phyloP scores from a whole-genome alignment of 1,140 invertebrate species.

The Drosophila grimshawi region DNA sequence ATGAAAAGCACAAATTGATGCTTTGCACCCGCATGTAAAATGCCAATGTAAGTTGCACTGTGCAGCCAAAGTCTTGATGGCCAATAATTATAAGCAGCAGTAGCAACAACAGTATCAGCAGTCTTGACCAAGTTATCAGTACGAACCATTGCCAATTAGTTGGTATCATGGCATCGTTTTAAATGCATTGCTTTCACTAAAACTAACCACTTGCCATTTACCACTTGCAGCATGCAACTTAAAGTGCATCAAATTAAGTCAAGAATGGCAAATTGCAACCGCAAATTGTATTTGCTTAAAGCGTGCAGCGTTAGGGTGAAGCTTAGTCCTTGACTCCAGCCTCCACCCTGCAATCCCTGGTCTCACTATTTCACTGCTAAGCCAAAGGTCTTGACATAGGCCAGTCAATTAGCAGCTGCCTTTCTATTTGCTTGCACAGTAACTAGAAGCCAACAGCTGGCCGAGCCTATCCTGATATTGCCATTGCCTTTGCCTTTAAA shows the following conservation, averaged over 20 bases:
- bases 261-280: slow-evolving; percentile 65
- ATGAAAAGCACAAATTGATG: slow-evolving; percentile 38
- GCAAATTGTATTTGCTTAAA: slow-evolving; percentile 71
- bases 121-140: slow-evolving; percentile 61
- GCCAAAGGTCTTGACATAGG: slow-evolving; percentile 63
- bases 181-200: slow-evolving; percentile 30
- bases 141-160: slow-evolving; percentile 61
- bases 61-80: slow-evolving; percentile 46
- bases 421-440: slow-evolving; percentile 62
- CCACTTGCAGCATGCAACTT: slow-evolving; percentile 47
- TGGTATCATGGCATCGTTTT: slow-evolving; percentile 58
- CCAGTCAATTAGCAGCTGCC: slow-evolving; percentile 77
- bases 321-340: neutral
- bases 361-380: slow-evolving; percentile 12
- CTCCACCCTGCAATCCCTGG: neutral
- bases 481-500: slow-evolving; percentile 35
- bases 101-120: neutral
- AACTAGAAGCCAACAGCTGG: slow-evolving; percentile 53
- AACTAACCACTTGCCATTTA: slow-evolving; percentile 10
- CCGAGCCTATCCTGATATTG: neutral
- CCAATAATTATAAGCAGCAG: slow-evolving; percentile 60
- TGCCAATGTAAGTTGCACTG: slow-evolving; percentile 24
- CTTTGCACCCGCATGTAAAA: slow-evolving; percentile 41
- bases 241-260: slow-evolving; percentile 61
- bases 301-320: neutral